Base-by-base conservation (phyloP, 2,113 vertebrate species). In the Tenebrosternarchus preto region DNA sequence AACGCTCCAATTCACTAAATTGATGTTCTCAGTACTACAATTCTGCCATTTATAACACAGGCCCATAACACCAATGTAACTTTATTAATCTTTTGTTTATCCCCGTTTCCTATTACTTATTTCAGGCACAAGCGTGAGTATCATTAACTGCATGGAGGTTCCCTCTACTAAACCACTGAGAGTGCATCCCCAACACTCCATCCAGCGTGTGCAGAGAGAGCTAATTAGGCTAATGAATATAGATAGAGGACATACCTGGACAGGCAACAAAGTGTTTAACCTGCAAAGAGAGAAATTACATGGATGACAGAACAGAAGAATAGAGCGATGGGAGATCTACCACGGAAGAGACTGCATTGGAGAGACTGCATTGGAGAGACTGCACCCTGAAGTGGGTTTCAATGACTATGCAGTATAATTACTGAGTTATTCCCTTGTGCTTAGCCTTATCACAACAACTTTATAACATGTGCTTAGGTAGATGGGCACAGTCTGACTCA, bases 201-300 rank as follows among this genome's bases (percentile, higher is more conserved):
- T 55, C 63, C 6, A 16, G 36, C 25, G 53, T 67, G 46, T 66
- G 63, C 60, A 17, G 43, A 77, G 43, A 5, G 75, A 67, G 60
- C 61, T 77, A 66, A 77, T 77, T 77, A 66, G 11, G n/a, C 61
- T 17, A 77, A 77, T 55, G 75, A 77, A 77, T 77, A 68, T 77
- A 29, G 46, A 68, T 67, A 63, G 43, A 53, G 43, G 39, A 16
- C 33, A 27, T 77, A 67, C 61, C 53, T 16, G 5, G 27, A 53
- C 31, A 5, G 33, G 15, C 15, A 55, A 64, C 59, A 53, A 76
- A 64, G 63, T 50, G 59, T 76, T 63, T 55, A 15, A 29, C 59
- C 27, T 63, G 60, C 50, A 50, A 64, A 53, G 50, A 15, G 61
- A 19, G 50, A 66, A 63, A 64, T 76, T 53, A 76, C 24, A 31